Evolutionary conservation across 2,797 vertebrate species (phyloP).

Genomic region (Parauchenoglanis punctatus): DNA sequence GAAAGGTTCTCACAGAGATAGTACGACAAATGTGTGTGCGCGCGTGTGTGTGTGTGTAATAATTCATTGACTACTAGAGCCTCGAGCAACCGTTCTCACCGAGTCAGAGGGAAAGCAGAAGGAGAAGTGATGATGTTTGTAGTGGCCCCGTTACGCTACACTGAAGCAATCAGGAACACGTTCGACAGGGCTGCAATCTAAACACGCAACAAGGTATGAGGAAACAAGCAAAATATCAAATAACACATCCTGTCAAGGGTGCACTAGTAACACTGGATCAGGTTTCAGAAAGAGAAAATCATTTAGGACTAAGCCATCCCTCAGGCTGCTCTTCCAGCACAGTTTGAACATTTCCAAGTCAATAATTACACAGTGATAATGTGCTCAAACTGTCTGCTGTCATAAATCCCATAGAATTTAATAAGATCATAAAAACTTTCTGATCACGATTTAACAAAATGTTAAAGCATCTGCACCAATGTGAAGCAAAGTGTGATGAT

Average conservation of each 20-base stretch:
- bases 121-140: conserved; percentile 35
- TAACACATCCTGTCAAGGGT: neutral
- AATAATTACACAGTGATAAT: neutral
- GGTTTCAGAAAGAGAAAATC: neutral
- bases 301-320: neutral
- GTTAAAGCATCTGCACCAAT: neutral
- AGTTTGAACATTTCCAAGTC: neutral
- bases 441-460: neutral
- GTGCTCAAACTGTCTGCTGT: too few species aligned
- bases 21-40: neutral
- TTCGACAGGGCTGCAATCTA: neutral
- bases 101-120: conserved; percentile 42
- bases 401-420: neutral
- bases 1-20: neutral
- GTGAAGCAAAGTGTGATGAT: neutral
- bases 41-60: neutral
- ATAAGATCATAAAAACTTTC: neutral
- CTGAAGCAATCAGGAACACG: neutral
- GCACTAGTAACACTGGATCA: neutral
- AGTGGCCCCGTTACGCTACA: neutral
- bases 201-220: conserved; percentile 6
- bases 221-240: conserved; percentile 8
- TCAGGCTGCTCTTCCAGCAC: neutral
- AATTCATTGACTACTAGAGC: conserved; percentile 19
- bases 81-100: conserved; percentile 26